Evolutionary conservation across 2,113 vertebrate species (phyloP).

Genomic region (Chaetodon auriga): DNA sequence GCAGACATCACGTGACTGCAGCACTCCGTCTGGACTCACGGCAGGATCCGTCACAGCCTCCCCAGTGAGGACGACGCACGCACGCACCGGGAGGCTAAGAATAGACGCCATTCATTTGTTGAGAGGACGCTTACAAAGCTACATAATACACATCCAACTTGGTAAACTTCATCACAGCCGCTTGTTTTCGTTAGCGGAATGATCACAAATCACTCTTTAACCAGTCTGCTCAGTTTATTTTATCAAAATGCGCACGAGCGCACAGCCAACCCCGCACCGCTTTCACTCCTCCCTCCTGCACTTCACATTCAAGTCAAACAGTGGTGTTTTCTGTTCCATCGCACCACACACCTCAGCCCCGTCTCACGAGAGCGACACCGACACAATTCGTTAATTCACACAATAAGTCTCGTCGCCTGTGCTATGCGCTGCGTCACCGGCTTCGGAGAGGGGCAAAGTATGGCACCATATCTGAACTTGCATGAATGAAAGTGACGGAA

Average conservation of each 20-base stretch:
- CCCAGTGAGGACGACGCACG: conserved; percentile 51
- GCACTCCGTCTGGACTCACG: conserved; percentile 70
- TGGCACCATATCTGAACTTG: conserved; percentile 76
- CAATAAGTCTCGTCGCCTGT: conserved; percentile 37
- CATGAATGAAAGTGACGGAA: conserved; percentile 76
- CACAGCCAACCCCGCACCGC: conserved; percentile 15
- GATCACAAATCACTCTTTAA: not conserved
- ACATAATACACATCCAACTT: conserved; percentile 23
- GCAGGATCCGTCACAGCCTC: conserved; percentile 67
- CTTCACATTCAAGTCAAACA: conserved; percentile 56
- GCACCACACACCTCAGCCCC: conserved; percentile 21
- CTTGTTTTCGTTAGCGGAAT: not conserved
- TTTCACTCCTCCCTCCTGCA: conserved; percentile 42
- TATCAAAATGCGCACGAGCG: conserved; percentile 46
- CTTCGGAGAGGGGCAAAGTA: conserved; percentile 60
- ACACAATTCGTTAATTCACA: conserved; percentile 27
- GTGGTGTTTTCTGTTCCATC: conserved; percentile 11
- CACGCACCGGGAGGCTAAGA: conserved; percentile 61
- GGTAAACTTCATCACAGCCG: conserved; percentile 34
- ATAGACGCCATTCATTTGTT: conserved; percentile 60
- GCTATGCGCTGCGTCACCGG: conserved; percentile 65
- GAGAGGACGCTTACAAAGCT: conserved; percentile 22
- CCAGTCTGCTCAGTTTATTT: conserved; percentile 8
- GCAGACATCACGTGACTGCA: conserved; percentile 83
- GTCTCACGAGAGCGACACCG: conserved; percentile 33